Evolutionary conservation across 1,140 invertebrate genomes (phyloP), one percentile per base, ranked within the genome.

Genomic region (Megalonaias nervosa): DNA sequence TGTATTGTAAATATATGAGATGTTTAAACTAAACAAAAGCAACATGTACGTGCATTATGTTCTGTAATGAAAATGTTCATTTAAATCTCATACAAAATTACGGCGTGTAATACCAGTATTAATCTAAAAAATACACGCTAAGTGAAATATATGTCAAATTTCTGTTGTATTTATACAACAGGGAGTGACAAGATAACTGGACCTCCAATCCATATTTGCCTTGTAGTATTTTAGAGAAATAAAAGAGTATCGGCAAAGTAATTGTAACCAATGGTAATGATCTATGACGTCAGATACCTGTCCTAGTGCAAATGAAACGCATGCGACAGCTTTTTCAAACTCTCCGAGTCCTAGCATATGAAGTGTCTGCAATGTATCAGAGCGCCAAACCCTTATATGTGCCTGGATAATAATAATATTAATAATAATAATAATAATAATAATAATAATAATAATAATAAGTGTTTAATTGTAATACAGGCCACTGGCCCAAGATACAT

Each of bases 361-460:
- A 60, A 97, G 89, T 0, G 97, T 98, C 59, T 95, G 93, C 59
- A 98, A 91, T 62, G 94, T 97, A 2, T 98, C 96, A 0, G 95
- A 95, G 90, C 97, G 95, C 97, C 97, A 98, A 66, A 98, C 93
- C 83, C 97, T 92, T 65, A 98, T 94, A 89, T 97, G 96, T 16
- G 96, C 95, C 95, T 96, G 89, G n/a, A 73, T 38, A 38, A 38
- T 38, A 38, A 38, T 38, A 38, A 38, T 38, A 38, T 2, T 38
- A 38, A 62, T 26, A 26, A 19, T 23, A 26, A 59, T 60, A 74
- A 76, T 23, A 26, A 31, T 67, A 17, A 21, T 67, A 19, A 61
- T 61, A n/a, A 23, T n/a, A 19, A n/a, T 61, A 26, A 26, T 26
- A 26, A 26, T 26, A 26, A 26, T 26, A 26, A 26, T 26, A 26